phyloP scores from a whole-genome alignment of 2,888 invertebrate genomes.

The Drosophila pegasa region DNA sequence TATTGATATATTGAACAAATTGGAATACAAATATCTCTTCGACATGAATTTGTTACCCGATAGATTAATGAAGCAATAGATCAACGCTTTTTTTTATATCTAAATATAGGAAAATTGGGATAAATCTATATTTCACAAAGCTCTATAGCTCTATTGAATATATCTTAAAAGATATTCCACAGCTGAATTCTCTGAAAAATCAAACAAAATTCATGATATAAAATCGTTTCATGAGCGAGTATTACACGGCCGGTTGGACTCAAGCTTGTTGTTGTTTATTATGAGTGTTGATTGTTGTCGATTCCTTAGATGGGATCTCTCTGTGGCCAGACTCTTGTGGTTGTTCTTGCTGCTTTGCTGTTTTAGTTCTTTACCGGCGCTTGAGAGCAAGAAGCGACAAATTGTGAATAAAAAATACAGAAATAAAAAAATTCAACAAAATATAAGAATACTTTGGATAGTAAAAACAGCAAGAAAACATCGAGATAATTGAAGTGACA shows the following conservation, averaged over 20 bases:
- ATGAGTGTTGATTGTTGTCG: conserved; percentile 26
- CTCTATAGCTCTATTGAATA: background rate
- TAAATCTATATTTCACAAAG: no score
- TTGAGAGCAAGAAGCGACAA: conserved; percentile 55
- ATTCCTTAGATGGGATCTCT: conserved; percentile 39
- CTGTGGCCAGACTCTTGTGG: conserved; percentile 62
- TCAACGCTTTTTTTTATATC: no score
- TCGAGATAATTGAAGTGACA: conserved; percentile 22
- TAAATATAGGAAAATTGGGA: no score
- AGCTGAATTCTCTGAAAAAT: background rate
- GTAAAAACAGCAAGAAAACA: conserved; percentile 1
- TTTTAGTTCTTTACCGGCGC: conserved; percentile 71
- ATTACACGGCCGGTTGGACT: background rate
- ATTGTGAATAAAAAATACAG: conserved; percentile 16
- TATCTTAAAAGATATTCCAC: no score
- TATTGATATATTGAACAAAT: no score
- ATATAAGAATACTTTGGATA: conserved; percentile 2
- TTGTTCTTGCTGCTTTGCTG: conserved; percentile 58
- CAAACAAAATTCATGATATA: background rate
- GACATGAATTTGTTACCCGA: no score
- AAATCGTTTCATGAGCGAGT: background rate
- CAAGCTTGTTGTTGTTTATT: background rate
- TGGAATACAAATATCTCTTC: no score
- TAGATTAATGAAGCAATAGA: no score
- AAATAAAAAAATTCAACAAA: conserved; percentile 13